phyloP scores from a whole-genome alignment of 30 jellyfish, hydroid and myxozoan genomes.

The Nemopilema nomurai region DNA sequence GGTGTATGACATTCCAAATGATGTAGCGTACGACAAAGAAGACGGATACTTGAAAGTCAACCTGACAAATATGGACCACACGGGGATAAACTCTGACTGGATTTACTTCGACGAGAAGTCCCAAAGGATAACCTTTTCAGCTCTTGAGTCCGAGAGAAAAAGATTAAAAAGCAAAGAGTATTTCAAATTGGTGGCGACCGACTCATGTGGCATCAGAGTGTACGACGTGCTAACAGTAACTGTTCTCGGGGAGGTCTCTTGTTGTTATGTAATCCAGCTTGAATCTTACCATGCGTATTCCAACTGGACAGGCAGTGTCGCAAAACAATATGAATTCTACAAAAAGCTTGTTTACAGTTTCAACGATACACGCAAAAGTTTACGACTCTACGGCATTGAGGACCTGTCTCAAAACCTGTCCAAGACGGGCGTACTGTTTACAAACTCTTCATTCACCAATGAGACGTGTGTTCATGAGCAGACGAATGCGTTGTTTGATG shows the following conservation, averaged over 20 bases:
- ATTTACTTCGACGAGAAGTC: constrained; percentile 18
- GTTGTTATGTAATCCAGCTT: constrained; percentile 44
- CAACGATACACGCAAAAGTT: constrained; percentile 25
- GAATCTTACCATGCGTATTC: neutral
- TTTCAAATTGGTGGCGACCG: constrained; percentile 43
- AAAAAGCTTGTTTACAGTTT: neutral
- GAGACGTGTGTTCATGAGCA: constrained; percentile 28
- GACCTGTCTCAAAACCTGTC: neutral
- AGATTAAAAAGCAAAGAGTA: neutral
- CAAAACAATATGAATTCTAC: constrained; percentile 21
- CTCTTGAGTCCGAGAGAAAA: constrained; percentile 4
- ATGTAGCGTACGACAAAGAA: constrained; percentile 56
- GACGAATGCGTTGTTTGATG: constrained; percentile 7
- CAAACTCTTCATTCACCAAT: constrained; percentile 48
- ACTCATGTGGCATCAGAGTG: constrained; percentile 69
- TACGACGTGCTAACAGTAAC: constrained; percentile 40
- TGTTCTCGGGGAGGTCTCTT: constrained; percentile 51
- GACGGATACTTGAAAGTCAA: constrained; percentile 40
- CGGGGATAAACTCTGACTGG: constrained; percentile 25
- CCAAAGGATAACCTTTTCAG: constrained; percentile 32
- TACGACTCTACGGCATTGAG: constrained; percentile 22
- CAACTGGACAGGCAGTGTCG: neutral
- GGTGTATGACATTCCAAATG: constrained; percentile 15
- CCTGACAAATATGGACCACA: constrained; percentile 34
- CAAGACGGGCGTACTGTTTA: neutral